Evolutionary conservation across 2,113 vertebrate species (phyloP).

Genomic region (Heliornis fulica): DNA sequence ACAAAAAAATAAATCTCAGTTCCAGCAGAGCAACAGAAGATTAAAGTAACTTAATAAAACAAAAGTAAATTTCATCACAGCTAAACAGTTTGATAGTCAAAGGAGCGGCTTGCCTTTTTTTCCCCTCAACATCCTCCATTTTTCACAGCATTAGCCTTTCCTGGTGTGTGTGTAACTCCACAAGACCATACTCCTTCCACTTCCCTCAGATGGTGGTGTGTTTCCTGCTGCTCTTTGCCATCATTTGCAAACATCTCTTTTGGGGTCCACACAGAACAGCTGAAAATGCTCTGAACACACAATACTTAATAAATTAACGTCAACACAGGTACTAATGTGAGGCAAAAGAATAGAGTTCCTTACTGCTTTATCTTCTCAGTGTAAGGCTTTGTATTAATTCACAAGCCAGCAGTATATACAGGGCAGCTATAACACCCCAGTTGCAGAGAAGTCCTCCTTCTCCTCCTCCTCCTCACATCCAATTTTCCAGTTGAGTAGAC

Average conservation of each 20-base stretch:
- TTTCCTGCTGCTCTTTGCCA: background rate
- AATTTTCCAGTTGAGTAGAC: conserved; percentile 61
- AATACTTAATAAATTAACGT: background rate
- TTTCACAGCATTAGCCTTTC: background rate
- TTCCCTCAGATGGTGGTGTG: background rate
- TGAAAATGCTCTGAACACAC: background rate
- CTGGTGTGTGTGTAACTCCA: background rate
- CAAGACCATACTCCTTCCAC: background rate
- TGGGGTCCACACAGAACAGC: background rate
- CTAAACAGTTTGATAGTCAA: background rate
- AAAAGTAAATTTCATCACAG: background rate
- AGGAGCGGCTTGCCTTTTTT: background rate
- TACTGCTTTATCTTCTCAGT: background rate
- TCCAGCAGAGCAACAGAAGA: background rate
- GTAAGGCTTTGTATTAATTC: background rate
- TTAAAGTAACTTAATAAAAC: background rate
- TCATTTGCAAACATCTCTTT: background rate
- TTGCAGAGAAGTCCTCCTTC: background rate
- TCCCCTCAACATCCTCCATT: background rate
- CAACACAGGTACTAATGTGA: rapidly evolving
- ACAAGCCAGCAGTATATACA: background rate
- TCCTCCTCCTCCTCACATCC: background rate
- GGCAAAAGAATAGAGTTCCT: background rate
- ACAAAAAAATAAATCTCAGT: background rate
- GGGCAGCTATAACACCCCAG: background rate